Evolutionary conservation across 1,140 invertebrate species (phyloP), one percentile per base, ranked within the genome.

Genomic region (Amyelois transitella): DNA sequence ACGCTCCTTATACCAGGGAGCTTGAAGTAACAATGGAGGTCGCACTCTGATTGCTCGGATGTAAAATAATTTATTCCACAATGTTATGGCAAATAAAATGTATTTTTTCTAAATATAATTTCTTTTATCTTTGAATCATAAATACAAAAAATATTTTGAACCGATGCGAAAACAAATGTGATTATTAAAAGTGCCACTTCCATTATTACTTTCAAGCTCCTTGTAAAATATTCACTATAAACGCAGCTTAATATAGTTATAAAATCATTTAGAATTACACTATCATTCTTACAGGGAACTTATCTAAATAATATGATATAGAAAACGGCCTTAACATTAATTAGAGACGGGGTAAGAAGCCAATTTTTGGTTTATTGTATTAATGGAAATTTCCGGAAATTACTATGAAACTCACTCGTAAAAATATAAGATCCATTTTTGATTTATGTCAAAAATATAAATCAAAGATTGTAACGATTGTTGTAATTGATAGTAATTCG

Each of bases 301-400:
- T 72, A 75, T 58, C 64, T 73, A 77, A 71, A 63, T 44, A 61
- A 69, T 72, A 83, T 75, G 72, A 78, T 81, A 75, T 79, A 81
- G 64, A 75, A 75, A 71, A 75, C 67, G 69, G 58, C 62, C 66
- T 74, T 75, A 78, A 19, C 49, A 66, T 66, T 63, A 72, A 69
- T 61, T 77, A 78, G 71, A 76, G 75, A 81, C 74, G 75, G 69
- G 53, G 57, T 64, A 63, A 71, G 66, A 83, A 81, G 79, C 75
- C 71, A 67, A 75, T 86, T 74, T 84, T 84, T 82, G 81, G 76
- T 83, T 80, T 79, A 68, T 73, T 62, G 62, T 66, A 66, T 14
- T 38, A 14, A 8, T 14, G 12, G n/a, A 38, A 38, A 14, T 66
- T 32, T 32, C 25, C 2, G 3, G 17, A 8, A 14, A 14, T 38